phyloP scores from a whole-genome alignment of 2,888 invertebrate species.

The Belgica antarctica region DNA sequence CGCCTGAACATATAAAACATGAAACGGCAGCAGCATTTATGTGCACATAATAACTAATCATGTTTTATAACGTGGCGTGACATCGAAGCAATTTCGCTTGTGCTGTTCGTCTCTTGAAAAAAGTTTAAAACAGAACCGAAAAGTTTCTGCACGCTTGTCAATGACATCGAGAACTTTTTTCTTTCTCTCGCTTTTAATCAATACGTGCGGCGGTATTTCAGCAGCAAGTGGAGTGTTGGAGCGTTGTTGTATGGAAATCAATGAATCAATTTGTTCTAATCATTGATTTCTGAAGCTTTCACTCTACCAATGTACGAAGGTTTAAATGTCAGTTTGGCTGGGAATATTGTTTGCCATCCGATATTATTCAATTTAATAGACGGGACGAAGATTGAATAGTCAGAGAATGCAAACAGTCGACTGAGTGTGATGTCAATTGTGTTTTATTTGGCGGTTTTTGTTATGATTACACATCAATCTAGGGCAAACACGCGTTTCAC shows the following conservation, averaged over 20 bases:
- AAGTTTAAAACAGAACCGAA: not conserved
- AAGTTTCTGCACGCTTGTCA: slow-evolving; percentile 16
- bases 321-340: slow-evolving; percentile 10
- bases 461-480: no score
- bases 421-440: no score
- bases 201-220: slow-evolving; percentile 20
- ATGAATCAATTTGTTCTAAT: slow-evolving; percentile 42
- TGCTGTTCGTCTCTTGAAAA: slow-evolving; percentile 5
- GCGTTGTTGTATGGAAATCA: not conserved
- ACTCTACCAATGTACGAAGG: not conserved
- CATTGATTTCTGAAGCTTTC: slow-evolving; percentile 34
- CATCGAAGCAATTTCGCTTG: not conserved
- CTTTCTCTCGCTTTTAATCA: slow-evolving; percentile 34
- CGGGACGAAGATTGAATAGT: not conserved
- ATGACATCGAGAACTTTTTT: slow-evolving; percentile 26
- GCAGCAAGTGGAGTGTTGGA: not conserved
- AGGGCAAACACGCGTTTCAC: no score
- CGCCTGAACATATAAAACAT: slow-evolving; percentile 10
- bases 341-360: not conserved
- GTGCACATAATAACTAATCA: slow-evolving; percentile 15
- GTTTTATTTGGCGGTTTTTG: no score
- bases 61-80: slow-evolving; percentile 14
- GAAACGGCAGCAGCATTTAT: not conserved
- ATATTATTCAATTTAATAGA: not conserved
- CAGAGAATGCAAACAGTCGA: no score